These are phyloP conservation scores for Phortica magna DNA, from an alignment of 2,888 invertebrate species.

Conservation along the genomic window DNA sequence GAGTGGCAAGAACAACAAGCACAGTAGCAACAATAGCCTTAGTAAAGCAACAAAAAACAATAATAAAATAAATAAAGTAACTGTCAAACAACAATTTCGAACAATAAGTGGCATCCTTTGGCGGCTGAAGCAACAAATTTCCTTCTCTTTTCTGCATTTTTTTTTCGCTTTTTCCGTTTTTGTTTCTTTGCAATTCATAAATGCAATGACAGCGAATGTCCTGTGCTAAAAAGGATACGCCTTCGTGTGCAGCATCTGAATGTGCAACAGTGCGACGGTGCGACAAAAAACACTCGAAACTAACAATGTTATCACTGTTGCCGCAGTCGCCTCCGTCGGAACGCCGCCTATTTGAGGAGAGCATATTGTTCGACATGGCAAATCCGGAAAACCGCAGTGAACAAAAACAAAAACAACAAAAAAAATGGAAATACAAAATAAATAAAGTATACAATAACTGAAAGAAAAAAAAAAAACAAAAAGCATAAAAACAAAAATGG, in stretches of 20 bases:
- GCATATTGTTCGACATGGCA: constrained; percentile 63
- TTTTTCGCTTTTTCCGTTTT: not conserved
- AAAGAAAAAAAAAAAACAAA: constrained; percentile 26
- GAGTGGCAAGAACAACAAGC: not conserved
- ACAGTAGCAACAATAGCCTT: not conserved
- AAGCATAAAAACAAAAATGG: constrained; percentile 48
- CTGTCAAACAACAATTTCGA: constrained; percentile 33
- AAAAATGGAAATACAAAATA: not conserved
- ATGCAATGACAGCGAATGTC: constrained; percentile 5
- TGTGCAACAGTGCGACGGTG: constrained; percentile 39
- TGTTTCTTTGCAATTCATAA: constrained; percentile 26
- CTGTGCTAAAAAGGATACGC: too few species aligned
- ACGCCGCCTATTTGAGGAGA: too few species aligned
- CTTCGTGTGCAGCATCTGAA: constrained; percentile 17
- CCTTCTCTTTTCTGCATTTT: too few species aligned
- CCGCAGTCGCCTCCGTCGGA: too few species aligned
- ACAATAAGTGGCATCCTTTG: constrained; percentile 29
- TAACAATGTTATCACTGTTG: constrained; percentile 26
- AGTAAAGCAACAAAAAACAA: constrained; percentile 10
- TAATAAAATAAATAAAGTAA: constrained; percentile 29
- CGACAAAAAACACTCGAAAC: constrained; percentile 25
- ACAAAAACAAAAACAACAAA: constrained; percentile 40
- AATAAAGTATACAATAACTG: constrained; percentile 19
- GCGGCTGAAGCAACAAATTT: constrained; percentile 13
- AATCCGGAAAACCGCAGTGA: constrained; percentile 35